Conservation (phyloP, 1,140 invertebrate species). For the Drosophila sproati region DNA sequence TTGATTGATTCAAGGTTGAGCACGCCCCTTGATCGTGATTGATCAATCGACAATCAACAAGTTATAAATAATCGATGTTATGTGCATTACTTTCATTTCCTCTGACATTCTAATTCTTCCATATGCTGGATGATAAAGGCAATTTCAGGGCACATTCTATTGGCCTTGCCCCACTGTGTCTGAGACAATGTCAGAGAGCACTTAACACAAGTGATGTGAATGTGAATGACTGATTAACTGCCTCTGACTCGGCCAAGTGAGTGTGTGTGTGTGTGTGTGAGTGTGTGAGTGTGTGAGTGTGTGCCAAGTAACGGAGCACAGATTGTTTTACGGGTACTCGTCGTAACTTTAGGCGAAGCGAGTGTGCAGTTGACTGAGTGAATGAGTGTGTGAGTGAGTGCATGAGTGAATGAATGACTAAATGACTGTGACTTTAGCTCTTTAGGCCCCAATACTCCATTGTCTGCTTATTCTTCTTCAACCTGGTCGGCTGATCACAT, state of each 20-base stretch:
- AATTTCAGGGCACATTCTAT: conserved; percentile 7
- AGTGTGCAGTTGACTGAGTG: conserved; percentile 49
- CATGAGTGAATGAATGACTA: conserved; percentile 10
- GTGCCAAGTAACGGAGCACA: conserved; percentile 28
- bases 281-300: conserved; percentile 14
- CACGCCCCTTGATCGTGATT: neutral
- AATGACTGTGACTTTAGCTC: conserved; percentile 8
- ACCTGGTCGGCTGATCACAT: conserved; percentile 15
- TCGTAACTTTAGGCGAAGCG: conserved; percentile 34
- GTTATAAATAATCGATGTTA: neutral
- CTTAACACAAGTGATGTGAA: conserved; percentile 45
- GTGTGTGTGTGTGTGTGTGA: neutral
- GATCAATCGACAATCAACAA: neutral
- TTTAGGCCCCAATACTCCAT: conserved; percentile 26
- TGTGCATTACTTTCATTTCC: conserved; percentile 33
- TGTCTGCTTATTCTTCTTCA: conserved; percentile 22
- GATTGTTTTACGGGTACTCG: conserved; percentile 21
- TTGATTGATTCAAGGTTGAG: conserved; percentile 1
- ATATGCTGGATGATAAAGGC: neutral
- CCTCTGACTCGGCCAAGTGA: neutral
- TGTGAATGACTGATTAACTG: conserved; percentile 62
- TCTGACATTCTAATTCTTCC: conserved; percentile 29
- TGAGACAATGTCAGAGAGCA: conserved; percentile 52
- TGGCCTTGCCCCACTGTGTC: conserved; percentile 37
- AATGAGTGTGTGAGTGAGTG: conserved; percentile 38